phyloP scores from a whole-genome alignment of 2,113 vertebrate species.

The Bubo scandiacus region DNA sequence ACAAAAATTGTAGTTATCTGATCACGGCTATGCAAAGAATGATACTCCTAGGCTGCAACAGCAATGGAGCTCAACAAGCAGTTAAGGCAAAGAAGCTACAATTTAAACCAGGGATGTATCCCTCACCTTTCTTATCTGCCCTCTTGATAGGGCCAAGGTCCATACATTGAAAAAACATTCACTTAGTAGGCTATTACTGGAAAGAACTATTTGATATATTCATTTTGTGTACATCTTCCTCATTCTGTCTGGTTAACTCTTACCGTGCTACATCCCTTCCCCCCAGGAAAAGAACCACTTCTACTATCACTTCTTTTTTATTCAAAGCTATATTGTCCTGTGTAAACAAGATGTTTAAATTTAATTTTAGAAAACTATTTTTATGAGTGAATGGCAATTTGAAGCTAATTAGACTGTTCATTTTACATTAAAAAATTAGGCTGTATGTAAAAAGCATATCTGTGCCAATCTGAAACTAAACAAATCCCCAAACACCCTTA shows the following conservation, averaged over 20 bases:
- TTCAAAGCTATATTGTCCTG: background rate
- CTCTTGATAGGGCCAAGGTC: background rate
- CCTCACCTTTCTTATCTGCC: background rate
- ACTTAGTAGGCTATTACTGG: background rate
- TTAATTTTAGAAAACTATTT: background rate
- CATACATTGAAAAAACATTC: background rate
- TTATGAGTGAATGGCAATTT: background rate
- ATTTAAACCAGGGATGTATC: background rate
- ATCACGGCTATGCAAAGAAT: background rate
- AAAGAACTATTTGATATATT: background rate
- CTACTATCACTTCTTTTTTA: background rate
- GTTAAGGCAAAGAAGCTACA: background rate
- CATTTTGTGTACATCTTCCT: background rate
- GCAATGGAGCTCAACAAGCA: background rate
- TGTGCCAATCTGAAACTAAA: slow-evolving; percentile 1
- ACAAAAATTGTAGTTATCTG: background rate
- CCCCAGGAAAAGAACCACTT: background rate
- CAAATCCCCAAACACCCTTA: slow-evolving; percentile 10
- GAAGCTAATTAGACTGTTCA: background rate
- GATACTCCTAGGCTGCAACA: background rate
- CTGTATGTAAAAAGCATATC: background rate
- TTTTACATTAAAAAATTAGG: background rate
- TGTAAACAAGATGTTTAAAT: background rate
- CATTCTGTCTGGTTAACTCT: background rate
- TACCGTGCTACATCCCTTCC: fast-evolving